Percentiles rank a stretch among this genome's conserved stretches.
These are phyloP conservation scores for Esperia sulphurella DNA, from an alignment of 2,888 invertebrate genomes.

Conservation along the genomic window DNA sequence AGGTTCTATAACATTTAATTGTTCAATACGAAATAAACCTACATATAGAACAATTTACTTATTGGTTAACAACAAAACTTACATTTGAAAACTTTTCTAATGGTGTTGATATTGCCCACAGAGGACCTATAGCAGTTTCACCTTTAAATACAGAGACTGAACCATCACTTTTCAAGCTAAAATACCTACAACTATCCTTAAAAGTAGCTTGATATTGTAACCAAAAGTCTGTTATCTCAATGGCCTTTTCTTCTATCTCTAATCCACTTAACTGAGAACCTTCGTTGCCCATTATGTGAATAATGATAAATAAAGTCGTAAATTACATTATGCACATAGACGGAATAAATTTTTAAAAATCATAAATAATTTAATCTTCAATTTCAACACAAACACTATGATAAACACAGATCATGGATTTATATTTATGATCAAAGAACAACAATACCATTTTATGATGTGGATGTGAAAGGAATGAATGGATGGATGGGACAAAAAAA, in stretches of 20 bases:
- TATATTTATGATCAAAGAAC: no score
- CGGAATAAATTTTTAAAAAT: no score
- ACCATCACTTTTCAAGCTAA: slow-evolving; percentile 75
- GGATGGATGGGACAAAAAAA: no score
- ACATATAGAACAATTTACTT: neutral
- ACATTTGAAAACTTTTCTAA: slow-evolving; percentile 89
- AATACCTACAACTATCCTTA: slow-evolving; percentile 74
- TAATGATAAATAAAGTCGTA: neutral
- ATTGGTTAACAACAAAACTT: slow-evolving; percentile 21
- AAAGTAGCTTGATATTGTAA: slow-evolving; percentile 83
- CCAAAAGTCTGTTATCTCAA: slow-evolving; percentile 90
- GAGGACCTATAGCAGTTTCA: slow-evolving; percentile 82
- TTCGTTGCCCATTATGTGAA: slow-evolving; percentile 86
- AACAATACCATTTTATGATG: no score
- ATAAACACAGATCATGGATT: no score
- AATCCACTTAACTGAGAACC: slow-evolving; percentile 85
- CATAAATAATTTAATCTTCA: no score
- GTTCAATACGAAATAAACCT: neutral
- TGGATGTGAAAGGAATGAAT: no score
- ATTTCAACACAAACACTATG: no score
- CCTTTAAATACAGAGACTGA: slow-evolving; percentile 87
- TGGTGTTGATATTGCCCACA: slow-evolving; percentile 83
- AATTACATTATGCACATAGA: no score
- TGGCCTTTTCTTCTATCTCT: slow-evolving; percentile 86
- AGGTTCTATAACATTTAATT: slow-evolving; percentile 81